Evolutionary conservation across 2,888 invertebrate species (phyloP), one percentile per base, ranked within the genome.

Genomic region (Drosophila austrosaltans): DNA sequence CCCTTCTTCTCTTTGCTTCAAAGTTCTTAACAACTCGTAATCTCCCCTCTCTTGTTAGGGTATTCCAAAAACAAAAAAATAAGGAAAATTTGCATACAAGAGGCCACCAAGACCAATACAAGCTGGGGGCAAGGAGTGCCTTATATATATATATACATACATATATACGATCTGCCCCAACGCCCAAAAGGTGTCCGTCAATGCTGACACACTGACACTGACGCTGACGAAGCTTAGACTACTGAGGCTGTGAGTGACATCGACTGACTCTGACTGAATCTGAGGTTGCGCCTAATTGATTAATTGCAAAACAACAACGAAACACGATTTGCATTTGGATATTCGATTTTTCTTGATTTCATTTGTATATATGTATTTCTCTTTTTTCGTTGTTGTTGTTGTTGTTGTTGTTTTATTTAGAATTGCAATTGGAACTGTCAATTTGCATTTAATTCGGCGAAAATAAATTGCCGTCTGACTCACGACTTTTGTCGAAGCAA

Each of bases 261-360:
- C 3, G 66, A 56, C 62, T 63, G 42, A 61, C 53, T 56, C 4
- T 25, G 62, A 54, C 67, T 63, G 44, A 61, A 74, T 58, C 56
- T 59, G 69, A 53, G 82, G 78, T 83, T 86, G 87, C 74, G 76
- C 76, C 85, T 85, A 85, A 85, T 85, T 85, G 85, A 85, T 85
- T 85, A 85, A 85, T 85, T 85, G 85, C 85, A 88, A 80, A 88
- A 82, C 82, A 78, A 86, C 81, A 72, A 71, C 72, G 65, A 69
- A 87, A 89, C 87, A 89, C 89, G 89, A 89, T 89, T 87, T 87
- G 82, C 85, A 84, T 81, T 82, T 78, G 80, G 76, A 78, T 86
- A 74, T 87, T 76, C 73, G 75, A 81, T 78, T 81, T 82, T 64
- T 62, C 39, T 65, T 72, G 56, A 68, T 73, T 58, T 74, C 61